Percentiles rank a stretch among this genome's conserved stretches.
Conservation (phyloP, 2,113 vertebrate species). For the Osmerus mordax region DNA sequence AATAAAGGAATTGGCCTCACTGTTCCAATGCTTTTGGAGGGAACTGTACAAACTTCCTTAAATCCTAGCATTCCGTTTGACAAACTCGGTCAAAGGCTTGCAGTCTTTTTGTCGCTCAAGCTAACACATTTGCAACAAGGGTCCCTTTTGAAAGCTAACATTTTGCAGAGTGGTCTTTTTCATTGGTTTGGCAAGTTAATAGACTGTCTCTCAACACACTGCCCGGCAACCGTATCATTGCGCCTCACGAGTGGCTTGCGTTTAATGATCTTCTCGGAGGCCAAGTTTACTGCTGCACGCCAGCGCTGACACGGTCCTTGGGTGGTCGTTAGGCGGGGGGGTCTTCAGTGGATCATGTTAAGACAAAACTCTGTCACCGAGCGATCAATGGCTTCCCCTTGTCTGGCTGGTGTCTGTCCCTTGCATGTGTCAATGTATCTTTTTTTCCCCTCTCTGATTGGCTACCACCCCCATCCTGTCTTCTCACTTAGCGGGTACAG, state of each 20-base stretch:
- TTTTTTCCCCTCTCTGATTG: slow-evolving; percentile 46
- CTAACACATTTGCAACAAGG: too few relatives aligned
- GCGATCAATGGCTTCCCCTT: slow-evolving; percentile 57
- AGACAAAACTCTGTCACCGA: slow-evolving; percentile 46
- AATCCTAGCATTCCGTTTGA: too few relatives aligned
- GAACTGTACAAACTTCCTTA: too few relatives aligned
- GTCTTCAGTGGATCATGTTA: slow-evolving; percentile 54
- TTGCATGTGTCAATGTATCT: slow-evolving; percentile 51
- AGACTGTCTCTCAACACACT: slow-evolving; percentile 35
- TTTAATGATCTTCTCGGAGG: slow-evolving; percentile 49
- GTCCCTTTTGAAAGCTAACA: too few relatives aligned
- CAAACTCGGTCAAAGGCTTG: too few relatives aligned
- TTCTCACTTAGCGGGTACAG: neutral
- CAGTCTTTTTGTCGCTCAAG: too few relatives aligned
- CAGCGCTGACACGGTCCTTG: slow-evolving; percentile 8
- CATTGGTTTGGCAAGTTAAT: neutral
- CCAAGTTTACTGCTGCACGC: slow-evolving; percentile 43
- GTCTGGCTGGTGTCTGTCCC: slow-evolving; percentile 44
- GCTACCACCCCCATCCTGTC: neutral
- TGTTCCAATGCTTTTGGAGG: too few relatives aligned
- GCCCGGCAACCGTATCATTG: slow-evolving; percentile 56
- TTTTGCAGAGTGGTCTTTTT: too few relatives aligned
- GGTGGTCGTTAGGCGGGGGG: too few relatives aligned
- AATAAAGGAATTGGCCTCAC: too few relatives aligned
- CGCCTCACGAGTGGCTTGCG: slow-evolving; percentile 49